Evolutionary conservation across 2,888 invertebrate species (phyloP).

Genomic region (Alsophila aescularia): DNA sequence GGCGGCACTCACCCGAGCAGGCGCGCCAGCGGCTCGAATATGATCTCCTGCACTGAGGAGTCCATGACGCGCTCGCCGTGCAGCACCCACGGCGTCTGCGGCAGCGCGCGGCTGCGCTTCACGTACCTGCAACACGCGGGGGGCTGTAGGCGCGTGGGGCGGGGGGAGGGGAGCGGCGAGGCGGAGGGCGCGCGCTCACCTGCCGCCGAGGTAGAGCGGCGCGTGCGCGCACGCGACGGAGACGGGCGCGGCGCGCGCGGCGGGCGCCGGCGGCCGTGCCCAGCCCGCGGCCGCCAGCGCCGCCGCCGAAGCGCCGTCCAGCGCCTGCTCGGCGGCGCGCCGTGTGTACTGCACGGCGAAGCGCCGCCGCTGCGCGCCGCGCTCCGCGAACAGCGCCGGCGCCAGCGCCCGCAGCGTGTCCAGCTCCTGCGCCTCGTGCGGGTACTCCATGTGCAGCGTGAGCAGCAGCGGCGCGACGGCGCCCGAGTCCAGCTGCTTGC

Average conservation of each 20-base stretch:
- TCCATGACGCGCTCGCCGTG: slow-evolving; percentile 91
- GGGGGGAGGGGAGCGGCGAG: not conserved
- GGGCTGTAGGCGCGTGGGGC: not conserved
- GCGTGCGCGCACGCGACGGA: slow-evolving; percentile 84
- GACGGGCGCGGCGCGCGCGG: slow-evolving; percentile 66
- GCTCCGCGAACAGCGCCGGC: slow-evolving; percentile 63
- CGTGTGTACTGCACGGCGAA: slow-evolving; percentile 78
- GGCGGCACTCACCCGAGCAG: slow-evolving; percentile 82
- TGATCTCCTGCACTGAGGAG: slow-evolving; percentile 96
- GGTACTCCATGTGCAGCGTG: slow-evolving; percentile 85
- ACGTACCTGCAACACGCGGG: slow-evolving; percentile 86
- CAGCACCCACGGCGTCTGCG: slow-evolving; percentile 97
- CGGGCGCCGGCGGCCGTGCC: slow-evolving; percentile 72
- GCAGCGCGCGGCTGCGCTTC: slow-evolving; percentile 92
- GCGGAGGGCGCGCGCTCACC: slow-evolving; percentile 57
- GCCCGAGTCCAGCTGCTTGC: slow-evolving; percentile 77
- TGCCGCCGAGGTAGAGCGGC: slow-evolving; percentile 87
- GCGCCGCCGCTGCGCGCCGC: slow-evolving; percentile 59
- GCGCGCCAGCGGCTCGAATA: slow-evolving; percentile 87
- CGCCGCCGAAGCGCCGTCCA: slow-evolving; percentile 71
- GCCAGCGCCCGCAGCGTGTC: slow-evolving; percentile 88
- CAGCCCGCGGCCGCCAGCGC: slow-evolving; percentile 39
- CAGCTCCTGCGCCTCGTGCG: slow-evolving; percentile 79
- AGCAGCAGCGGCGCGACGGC: slow-evolving; percentile 85
- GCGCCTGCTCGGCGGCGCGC: slow-evolving; percentile 85